Evolutionary conservation across 1,140 invertebrate species (phyloP).

Genomic region (Carposina sasakii): DNA sequence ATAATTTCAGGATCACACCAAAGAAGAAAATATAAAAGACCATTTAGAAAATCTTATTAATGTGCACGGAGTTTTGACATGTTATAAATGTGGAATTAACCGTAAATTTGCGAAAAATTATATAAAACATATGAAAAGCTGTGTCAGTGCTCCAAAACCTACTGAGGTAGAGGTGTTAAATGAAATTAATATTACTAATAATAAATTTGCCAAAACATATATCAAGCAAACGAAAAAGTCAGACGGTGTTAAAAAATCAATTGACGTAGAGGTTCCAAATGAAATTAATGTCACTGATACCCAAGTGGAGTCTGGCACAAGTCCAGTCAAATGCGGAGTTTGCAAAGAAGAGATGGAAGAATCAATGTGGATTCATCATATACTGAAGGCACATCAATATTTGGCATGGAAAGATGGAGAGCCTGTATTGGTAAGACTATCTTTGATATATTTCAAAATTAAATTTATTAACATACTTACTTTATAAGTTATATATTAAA

Average conservation of each 20-base stretch:
- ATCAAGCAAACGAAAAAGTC: too few species aligned
- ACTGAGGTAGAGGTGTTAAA: too few species aligned
- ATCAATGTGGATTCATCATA: conserved; percentile 36
- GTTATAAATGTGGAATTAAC: conserved; percentile 26
- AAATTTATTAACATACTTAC: too few species aligned
- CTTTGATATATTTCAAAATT: too few species aligned
- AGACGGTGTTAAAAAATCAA: too few species aligned
- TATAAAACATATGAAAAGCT: conserved; percentile 27
- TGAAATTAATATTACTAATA: too few species aligned
- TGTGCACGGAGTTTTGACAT: conserved; percentile 20
- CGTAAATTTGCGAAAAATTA: conserved; percentile 33
- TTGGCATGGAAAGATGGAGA: conserved; percentile 44
- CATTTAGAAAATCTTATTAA: conserved; percentile 27
- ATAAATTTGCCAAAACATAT: too few species aligned
- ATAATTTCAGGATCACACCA: conserved; percentile 30
- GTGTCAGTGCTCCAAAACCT: too few species aligned
- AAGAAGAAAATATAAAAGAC: conserved; percentile 20
- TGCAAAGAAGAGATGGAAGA: conserved; percentile 35
- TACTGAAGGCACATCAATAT: conserved; percentile 38
- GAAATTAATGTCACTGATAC: too few species aligned
- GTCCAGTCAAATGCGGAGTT: conserved; percentile 43
- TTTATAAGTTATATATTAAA: too few species aligned
- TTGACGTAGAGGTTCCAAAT: too few species aligned
- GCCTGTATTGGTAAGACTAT: conserved; percentile 35
- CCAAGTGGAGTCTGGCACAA: neutral